Evolutionary conservation across 2,113 vertebrate genomes (phyloP).

Genomic region (Arenaria interpres): DNA sequence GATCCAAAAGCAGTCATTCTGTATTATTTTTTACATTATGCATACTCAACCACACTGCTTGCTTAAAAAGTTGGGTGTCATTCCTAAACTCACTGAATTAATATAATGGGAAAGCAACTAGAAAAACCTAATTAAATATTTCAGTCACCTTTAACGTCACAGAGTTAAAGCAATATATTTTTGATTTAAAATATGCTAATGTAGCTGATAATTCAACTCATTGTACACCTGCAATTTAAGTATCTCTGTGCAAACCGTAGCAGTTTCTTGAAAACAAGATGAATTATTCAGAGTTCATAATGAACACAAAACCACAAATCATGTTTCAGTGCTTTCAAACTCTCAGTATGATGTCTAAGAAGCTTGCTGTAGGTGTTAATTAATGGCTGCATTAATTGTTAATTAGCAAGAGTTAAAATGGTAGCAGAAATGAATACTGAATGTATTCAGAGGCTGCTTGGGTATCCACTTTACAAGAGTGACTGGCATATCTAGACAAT

Average conservation of each 20-base stretch:
- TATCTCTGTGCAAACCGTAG: neutral
- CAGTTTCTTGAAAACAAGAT: constrained; percentile 54
- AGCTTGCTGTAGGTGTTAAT: constrained; percentile 47
- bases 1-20: neutral
- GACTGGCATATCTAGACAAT: neutral
- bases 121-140: neutral
- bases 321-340: constrained; percentile 22
- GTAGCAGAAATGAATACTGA: constrained; percentile 8
- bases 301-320: constrained; percentile 30
- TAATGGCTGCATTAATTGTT: constrained; percentile 56
- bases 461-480: neutral
- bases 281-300: constrained; percentile 39
- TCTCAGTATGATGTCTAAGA: constrained; percentile 15
- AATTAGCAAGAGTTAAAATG: constrained; percentile 45
- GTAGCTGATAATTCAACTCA: neutral
- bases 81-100: neutral
- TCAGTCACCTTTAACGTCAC: neutral
- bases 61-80: neutral
- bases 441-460: neutral
- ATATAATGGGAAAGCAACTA: neutral
- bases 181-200: neutral
- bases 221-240: neutral
- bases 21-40: neutral
- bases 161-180: neutral
- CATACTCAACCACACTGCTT: neutral